Evolutionary conservation across 2,888 invertebrate genomes (phyloP).

Genomic region (Agrochola circellaris): DNA sequence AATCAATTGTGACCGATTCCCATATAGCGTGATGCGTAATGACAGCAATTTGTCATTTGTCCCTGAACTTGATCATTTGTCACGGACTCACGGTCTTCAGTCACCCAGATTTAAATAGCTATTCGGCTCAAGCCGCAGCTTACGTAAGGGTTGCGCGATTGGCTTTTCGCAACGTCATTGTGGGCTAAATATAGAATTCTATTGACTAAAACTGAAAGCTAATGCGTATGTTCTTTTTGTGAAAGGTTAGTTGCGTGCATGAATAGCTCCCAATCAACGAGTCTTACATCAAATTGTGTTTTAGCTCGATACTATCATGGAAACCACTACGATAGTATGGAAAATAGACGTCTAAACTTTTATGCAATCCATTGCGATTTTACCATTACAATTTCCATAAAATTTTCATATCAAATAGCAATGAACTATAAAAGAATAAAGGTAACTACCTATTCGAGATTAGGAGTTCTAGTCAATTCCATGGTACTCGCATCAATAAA

Average conservation of each 20-base stretch:
- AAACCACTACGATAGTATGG: constrained; percentile 26
- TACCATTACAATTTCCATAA: constrained; percentile 43
- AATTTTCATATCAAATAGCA: constrained; percentile 31
- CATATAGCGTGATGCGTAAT: constrained; percentile 56
- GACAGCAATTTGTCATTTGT: constrained; percentile 57
- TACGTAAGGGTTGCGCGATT: constrained; percentile 46
- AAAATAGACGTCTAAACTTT: constrained; percentile 42
- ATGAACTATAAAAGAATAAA: constrained; percentile 14
- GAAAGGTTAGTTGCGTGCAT: constrained; percentile 28
- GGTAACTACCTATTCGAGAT: constrained; percentile 8
- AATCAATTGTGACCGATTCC: constrained; percentile 48
- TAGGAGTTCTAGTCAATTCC: constrained; percentile 8
- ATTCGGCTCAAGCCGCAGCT: constrained; percentile 42
- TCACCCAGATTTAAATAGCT: constrained; percentile 54
- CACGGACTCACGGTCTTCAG: constrained; percentile 59
- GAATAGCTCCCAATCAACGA: constrained; percentile 10
- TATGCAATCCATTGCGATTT: constrained; percentile 22
- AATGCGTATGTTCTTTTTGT: constrained; percentile 33
- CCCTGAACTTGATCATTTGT: constrained; percentile 69
- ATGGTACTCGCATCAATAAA: constrained; percentile 25
- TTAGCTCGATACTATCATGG: not conserved
- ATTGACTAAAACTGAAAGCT: constrained; percentile 49
- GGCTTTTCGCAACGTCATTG: constrained; percentile 49
- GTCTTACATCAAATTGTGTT: constrained; percentile 13
- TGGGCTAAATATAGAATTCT: constrained; percentile 57